Conservation (phyloP, 1,140 invertebrate species). For the Caenorhabditis briggsae region DNA sequence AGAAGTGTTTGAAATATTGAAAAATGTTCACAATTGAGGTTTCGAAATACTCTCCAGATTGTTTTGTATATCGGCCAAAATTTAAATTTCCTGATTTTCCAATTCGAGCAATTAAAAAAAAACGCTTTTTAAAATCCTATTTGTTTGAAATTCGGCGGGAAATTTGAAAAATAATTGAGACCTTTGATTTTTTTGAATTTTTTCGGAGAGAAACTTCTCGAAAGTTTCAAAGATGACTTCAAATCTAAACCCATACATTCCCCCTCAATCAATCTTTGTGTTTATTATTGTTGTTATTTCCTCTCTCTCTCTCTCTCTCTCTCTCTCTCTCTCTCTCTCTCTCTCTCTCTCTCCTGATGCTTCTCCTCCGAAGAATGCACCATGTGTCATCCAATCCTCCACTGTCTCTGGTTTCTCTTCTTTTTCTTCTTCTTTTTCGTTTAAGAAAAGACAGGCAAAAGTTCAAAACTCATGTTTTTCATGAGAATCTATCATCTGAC, state of each 20-base stretch:
- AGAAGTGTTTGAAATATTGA: too few relatives aligned
- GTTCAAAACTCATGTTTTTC: conserved; percentile 4
- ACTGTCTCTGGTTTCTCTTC: not conserved
- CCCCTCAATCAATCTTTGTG: conserved; percentile 32
- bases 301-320: not conserved
- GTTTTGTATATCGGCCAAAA: too few relatives aligned
- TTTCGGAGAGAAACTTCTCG: too few relatives aligned
- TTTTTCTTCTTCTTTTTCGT: not conserved
- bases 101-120: too few relatives aligned
- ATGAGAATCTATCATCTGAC: conserved; percentile 12
- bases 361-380: not conserved
- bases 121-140: too few relatives aligned
- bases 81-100: too few relatives aligned
- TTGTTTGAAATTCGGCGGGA: too few relatives aligned
- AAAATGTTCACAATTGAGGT: too few relatives aligned
- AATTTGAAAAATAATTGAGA: too few relatives aligned
- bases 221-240: not conserved
- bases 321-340: not conserved
- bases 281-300: conserved; percentile 45
- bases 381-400: not conserved
- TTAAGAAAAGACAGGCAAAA: not conserved
- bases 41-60: too few relatives aligned
- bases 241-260: not conserved
- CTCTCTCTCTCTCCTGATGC: not conserved
- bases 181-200: too few relatives aligned